Conservation (phyloP, 2,888 invertebrate species). For the Netelia fuscicornis region DNA sequence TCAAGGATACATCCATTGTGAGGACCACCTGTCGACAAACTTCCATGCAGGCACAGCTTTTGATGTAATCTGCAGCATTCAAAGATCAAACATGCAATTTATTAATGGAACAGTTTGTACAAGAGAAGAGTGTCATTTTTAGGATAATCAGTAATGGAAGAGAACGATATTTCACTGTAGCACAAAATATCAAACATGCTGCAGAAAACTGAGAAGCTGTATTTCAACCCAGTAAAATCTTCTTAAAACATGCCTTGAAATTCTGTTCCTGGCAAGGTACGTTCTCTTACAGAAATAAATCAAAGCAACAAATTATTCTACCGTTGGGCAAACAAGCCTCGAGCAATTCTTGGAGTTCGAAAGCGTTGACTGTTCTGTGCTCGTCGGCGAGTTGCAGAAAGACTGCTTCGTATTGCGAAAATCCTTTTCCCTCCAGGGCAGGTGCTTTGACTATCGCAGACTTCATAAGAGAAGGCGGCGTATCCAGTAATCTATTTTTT, state of each 20-base stretch:
- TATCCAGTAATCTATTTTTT: constrained; percentile 85
- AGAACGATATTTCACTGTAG: too few relatives aligned
- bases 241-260: too few relatives aligned
- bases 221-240: too few relatives aligned
- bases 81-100: constrained; percentile 10
- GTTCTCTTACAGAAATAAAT: background rate
- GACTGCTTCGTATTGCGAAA: constrained; percentile 95
- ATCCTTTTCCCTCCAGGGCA: constrained; percentile 89
- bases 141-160: too few relatives aligned
- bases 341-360: constrained; percentile 95
- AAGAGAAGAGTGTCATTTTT: too few relatives aligned
- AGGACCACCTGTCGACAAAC: constrained; percentile 96
- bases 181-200: too few relatives aligned
- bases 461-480: constrained; percentile 89
- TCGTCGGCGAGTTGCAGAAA: constrained; percentile 96
- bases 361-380: constrained; percentile 95
- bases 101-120: too few relatives aligned
- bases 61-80: constrained; percentile 91
- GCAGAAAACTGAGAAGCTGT: too few relatives aligned
- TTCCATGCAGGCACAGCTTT: constrained; percentile 96
- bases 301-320: constrained; percentile 74
- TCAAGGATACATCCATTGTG: constrained; percentile 93
- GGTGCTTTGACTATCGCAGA: constrained; percentile 92
- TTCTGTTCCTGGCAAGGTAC: constrained; percentile 12
- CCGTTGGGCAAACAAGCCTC: constrained; percentile 96